phyloP scores from a whole-genome alignment of 2,888 invertebrate genomes.

The Protonemura montana region DNA sequence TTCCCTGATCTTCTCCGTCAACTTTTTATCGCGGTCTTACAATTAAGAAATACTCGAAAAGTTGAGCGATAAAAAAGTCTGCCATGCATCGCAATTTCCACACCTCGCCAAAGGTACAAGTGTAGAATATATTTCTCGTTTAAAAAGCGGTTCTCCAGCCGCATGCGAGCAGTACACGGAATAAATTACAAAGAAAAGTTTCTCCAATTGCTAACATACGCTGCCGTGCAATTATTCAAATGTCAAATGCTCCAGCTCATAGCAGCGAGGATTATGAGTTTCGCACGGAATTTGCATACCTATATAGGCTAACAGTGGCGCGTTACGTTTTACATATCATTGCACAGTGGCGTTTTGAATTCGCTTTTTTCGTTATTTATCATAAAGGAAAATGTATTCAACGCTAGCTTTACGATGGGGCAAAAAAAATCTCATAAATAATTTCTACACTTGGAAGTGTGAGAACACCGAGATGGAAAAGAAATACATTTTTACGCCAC shows the following conservation, averaged over 20 bases:
- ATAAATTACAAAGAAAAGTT: conserved; percentile 34
- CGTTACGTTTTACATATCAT: not conserved
- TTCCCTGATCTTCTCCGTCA: not conserved
- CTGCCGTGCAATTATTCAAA: conserved; percentile 36
- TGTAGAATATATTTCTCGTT: conserved; percentile 31
- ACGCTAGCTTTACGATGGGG: not conserved
- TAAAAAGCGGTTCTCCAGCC: conserved; percentile 16
- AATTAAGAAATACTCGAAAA: not conserved
- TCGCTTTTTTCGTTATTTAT: conserved; percentile 7
- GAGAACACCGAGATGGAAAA: not conserved
- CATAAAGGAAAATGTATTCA: not conserved
- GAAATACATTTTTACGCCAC: not conserved
- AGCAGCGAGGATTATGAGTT: conserved; percentile 32
- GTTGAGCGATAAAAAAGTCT: not conserved
- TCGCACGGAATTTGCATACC: conserved; percentile 21
- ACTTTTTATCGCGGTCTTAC: not conserved
- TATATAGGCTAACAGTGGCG: conserved; percentile 27
- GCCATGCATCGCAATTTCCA: not conserved
- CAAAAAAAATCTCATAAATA: not conserved
- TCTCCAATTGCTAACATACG: conserved; percentile 32
- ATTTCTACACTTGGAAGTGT: not conserved
- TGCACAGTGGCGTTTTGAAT: not conserved
- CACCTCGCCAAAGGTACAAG: not conserved
- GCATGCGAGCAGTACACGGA: conserved; percentile 8
- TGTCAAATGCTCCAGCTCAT: conserved; percentile 27